Percentiles rank a stretch among this genome's conserved stretches.
Conservation (phyloP, 2,888 invertebrate genomes). For the Brassicogethes aeneus region DNA sequence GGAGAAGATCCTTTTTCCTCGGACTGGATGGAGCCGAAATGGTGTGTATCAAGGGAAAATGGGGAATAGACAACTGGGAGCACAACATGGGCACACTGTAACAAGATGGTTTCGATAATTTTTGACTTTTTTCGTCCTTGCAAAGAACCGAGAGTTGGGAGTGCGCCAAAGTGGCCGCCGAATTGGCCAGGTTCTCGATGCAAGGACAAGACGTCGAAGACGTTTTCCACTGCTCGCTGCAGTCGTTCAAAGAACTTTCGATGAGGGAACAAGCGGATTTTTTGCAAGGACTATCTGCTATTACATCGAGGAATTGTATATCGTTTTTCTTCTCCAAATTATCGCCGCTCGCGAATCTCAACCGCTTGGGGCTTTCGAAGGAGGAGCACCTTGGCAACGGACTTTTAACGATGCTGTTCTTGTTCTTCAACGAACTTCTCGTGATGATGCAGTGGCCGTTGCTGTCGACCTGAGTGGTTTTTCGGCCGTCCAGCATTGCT, state of each 20-base stretch:
- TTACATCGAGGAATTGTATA: constrained; percentile 45
- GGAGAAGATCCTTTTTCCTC: constrained; percentile 22
- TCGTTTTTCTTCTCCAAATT: constrained; percentile 41
- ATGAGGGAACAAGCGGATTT: constrained; percentile 43
- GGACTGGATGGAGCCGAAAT: constrained; percentile 36
- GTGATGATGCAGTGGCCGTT: constrained; percentile 37
- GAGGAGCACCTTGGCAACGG: constrained; percentile 61
- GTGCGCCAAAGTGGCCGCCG: constrained; percentile 33
- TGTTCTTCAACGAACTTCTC: constrained; percentile 63
- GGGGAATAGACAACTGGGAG: constrained; percentile 27
- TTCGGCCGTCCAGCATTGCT: constrained; percentile 35
- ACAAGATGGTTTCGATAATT: constrained; percentile 22
- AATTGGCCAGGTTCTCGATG: constrained; percentile 49
- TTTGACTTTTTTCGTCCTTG: constrained; percentile 17
- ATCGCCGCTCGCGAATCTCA: constrained; percentile 41
- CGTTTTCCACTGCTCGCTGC: constrained; percentile 38
- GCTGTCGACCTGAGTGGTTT: constrained; percentile 22
- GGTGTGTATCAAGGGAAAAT: constrained; percentile 23
- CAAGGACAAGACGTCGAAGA: constrained; percentile 65
- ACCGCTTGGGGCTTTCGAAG: constrained; percentile 73
- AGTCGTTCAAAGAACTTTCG: constrained; percentile 45
- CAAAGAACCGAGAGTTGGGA: constrained; percentile 32
- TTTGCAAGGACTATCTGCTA: constrained; percentile 50
- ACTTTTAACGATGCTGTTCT: constrained; percentile 48
- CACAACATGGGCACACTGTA: constrained; percentile 34